A percentile compares a stretch with the other conserved stretches of the same genome.
These are phyloP conservation scores for Chymomyza procnemis DNA, from an alignment of 2,888 invertebrate species.

Conservation along the genomic window DNA sequence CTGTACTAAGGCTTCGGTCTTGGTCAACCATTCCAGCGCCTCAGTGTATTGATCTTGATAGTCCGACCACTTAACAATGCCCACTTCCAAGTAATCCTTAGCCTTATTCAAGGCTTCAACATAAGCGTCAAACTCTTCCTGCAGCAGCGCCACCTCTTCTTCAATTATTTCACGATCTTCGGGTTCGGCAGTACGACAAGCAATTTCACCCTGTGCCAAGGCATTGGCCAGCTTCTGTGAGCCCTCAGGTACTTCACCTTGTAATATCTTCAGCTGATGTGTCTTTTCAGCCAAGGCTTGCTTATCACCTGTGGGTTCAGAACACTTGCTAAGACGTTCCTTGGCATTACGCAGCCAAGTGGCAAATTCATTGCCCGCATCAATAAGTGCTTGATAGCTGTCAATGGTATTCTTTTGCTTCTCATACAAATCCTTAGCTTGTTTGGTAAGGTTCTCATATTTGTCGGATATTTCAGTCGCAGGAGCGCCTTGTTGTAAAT, in stretches of 20 bases:
- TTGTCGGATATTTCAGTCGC: constrained; percentile 94
- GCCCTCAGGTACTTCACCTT: constrained; percentile 90
- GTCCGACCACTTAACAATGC: constrained; percentile 95
- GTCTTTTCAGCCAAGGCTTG: constrained; percentile 92
- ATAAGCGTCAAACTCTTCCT: constrained; percentile 93
- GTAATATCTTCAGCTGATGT: constrained; percentile 89
- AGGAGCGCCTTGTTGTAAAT: constrained; percentile 92
- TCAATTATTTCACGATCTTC: constrained; percentile 94
- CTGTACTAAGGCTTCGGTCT: constrained; percentile 93
- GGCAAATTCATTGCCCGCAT: constrained; percentile 93
- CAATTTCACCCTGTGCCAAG: constrained; percentile 89
- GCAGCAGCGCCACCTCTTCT: constrained; percentile 92
- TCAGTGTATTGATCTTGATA: constrained; percentile 95
- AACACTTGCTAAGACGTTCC: constrained; percentile 93
- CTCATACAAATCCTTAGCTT: constrained; percentile 92
- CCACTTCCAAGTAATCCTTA: constrained; percentile 89
- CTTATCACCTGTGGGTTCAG: constrained; percentile 94
- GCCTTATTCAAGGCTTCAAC: constrained; percentile 88
- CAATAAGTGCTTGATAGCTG: constrained; percentile 93
- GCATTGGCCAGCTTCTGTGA: constrained; percentile 90
- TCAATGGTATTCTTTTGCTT: constrained; percentile 94
- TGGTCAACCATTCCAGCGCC: constrained; percentile 92
- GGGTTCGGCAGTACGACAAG: constrained; percentile 90
- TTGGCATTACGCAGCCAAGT: constrained; percentile 95
- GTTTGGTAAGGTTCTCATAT: constrained; percentile 92